Evolutionary conservation across 2,797 vertebrate genomes (phyloP), one percentile per base, ranked within the genome.

Genomic region (Buphagus erythrorhynchus): DNA sequence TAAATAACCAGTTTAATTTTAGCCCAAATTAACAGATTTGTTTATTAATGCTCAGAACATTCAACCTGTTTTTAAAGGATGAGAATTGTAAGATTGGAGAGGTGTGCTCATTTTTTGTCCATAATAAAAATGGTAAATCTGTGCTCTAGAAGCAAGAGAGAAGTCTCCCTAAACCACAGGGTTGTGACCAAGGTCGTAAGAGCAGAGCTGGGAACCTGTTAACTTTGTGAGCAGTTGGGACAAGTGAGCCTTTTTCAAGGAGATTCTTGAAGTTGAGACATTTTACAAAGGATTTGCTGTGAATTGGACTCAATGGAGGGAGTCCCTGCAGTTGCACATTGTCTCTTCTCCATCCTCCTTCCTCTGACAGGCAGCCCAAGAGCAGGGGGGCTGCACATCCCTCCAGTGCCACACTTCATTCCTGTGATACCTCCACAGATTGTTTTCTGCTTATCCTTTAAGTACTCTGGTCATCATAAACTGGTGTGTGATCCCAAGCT

Each of bases 1-100:
- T 86, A 90, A 95, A 84, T 62, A 79, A 90, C 51, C 11, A 16
- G 11, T 86, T 90, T 93, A 93, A 94, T 94, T 95, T 94, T 90
- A 92, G 83, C 24, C 58, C 28, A 79, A 84, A 88, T 90, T 55
- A 78, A 69, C 54, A 88, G 58, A 81, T 96, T 93, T 95, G 42
- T 91, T 93, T 91, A 68, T 81, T 72, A 86, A 38, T 81, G 28
- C 40, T 78, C 33, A 38, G 81, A 95, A 89, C 5, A 10, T 14
- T 73, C 52, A 71, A 61, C 52, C 31, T 91, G 46, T 46, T 91
- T 69, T 61, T 72, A 76, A 84, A 71, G 52, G 28, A 63, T 83
- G 31, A 55, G 51, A 66, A 57, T 6, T 71, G 5, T 51, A 72
- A 79, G 45, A 61, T 19, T 86, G 72, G 22, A 45, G 59, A 82